Conservation (phyloP, 53 echinoderm and acorn worm species). For the Crossaster papposus region DNA sequence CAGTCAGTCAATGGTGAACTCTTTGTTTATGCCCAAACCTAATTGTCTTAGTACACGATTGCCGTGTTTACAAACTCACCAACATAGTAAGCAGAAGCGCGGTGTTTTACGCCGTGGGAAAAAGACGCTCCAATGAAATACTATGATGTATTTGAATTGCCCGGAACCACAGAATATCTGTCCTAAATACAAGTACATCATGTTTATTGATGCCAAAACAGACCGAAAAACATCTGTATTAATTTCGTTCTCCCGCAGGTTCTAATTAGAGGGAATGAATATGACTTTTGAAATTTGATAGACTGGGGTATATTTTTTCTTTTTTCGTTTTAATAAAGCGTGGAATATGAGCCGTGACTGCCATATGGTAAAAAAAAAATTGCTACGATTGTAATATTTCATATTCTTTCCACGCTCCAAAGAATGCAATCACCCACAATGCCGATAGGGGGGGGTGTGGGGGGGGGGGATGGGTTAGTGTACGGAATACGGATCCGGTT, state of each 20-base stretch:
- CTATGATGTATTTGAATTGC: not conserved
- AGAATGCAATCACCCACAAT: not conserved
- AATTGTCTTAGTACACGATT: too few relatives aligned
- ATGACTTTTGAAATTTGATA: conserved; percentile 23
- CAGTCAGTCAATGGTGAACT: too few relatives aligned
- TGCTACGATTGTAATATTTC: not conserved
- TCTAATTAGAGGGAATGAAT: conserved; percentile 23
- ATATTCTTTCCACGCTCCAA: conserved; percentile 13
- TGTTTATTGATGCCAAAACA: not conserved
- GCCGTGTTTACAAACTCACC: too few relatives aligned
- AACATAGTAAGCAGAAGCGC: too few relatives aligned
- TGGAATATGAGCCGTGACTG: not conserved
- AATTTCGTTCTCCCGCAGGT: conserved; percentile 8
- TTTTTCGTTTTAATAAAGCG: conserved; percentile 1
- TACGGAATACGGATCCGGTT: conserved; percentile 19
- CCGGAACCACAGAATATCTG: not conserved
- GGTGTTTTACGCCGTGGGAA: too few relatives aligned
- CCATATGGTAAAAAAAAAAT: conserved; percentile 40
- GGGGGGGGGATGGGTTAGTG: not conserved
- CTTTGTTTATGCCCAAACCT: too few relatives aligned
- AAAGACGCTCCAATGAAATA: too few relatives aligned
- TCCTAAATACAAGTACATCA: not conserved
- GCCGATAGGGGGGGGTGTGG: too few relatives aligned
- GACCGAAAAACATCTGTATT: not conserved
- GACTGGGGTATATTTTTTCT: not conserved